Evolutionary conservation across 37 sponge, comb jelly and placozoan genomes (phyloP).

Genomic region (Bolinopsis microptera): DNA sequence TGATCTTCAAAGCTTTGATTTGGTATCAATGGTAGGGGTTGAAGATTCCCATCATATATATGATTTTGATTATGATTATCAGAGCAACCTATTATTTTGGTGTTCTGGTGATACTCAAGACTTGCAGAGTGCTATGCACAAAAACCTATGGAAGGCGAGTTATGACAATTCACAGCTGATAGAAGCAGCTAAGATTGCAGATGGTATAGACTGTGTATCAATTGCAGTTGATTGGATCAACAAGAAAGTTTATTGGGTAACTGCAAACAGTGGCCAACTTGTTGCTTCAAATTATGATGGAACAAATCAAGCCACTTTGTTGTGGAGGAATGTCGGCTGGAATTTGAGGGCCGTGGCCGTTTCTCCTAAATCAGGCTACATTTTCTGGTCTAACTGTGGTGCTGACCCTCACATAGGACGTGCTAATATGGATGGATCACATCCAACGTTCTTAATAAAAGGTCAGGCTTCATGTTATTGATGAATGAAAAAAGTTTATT

Average conservation of each 20-base stretch:
- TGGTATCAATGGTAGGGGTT: neutral
- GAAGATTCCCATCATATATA: neutral
- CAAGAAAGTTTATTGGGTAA: slow-evolving; percentile 44
- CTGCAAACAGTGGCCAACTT: neutral
- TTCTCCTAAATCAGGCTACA: slow-evolving; percentile 11
- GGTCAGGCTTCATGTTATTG: neutral
- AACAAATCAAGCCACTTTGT: neutral
- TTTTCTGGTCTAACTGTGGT: slow-evolving; percentile 39
- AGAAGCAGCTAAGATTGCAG: neutral
- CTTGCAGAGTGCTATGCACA: neutral
- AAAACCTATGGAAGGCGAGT: slow-evolving; percentile 13
- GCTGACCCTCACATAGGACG: slow-evolving; percentile 51
- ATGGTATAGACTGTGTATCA: neutral
- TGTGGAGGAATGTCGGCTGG: slow-evolving; percentile 26
- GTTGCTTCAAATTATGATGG: slow-evolving; percentile 42
- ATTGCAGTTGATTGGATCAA: slow-evolving; percentile 47
- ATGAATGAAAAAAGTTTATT: neutral
- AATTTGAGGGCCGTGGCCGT: neutral
- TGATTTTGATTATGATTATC: slow-evolving; percentile 62
- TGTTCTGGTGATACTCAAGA: slow-evolving; percentile 31
- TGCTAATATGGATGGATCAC: slow-evolving; percentile 59
- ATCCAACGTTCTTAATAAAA: neutral
- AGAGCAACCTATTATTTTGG: slow-evolving; percentile 5
- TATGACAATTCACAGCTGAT: neutral
- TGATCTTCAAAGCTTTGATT: neutral